These are phyloP conservation scores for Atta texana DNA, from an alignment of 1,140 invertebrate species.

Conservation along the genomic window DNA sequence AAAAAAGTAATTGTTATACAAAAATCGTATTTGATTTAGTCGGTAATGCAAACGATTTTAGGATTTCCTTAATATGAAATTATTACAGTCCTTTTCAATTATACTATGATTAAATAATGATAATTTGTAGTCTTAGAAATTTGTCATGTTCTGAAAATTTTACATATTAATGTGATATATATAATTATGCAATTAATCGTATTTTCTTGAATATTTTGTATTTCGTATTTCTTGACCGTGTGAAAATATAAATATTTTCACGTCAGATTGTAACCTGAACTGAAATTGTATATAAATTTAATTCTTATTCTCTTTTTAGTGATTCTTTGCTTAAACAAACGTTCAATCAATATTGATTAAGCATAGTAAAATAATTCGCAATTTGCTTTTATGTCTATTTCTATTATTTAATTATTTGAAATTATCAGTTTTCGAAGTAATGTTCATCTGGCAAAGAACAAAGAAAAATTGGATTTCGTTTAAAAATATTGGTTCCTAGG, in stretches of 20 bases:
- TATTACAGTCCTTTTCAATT: no score
- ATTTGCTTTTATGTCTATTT: neutral
- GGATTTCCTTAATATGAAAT: no score
- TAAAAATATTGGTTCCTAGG: neutral
- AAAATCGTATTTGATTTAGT: no score
- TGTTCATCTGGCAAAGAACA: neutral
- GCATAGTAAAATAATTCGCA: neutral
- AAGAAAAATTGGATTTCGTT: neutral
- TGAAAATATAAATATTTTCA: neutral
- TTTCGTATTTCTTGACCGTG: no score
- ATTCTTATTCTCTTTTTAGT: neutral
- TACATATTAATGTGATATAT: no score
- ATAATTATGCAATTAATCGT: no score
- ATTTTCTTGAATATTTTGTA: no score
- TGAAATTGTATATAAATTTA: neutral
- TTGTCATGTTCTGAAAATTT: no score
- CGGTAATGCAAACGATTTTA: no score
- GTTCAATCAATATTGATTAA: neutral
- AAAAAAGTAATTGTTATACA: no score
- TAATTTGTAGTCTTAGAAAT: no score
- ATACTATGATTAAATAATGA: no score
- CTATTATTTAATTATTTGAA: neutral
- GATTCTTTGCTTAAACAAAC: neutral
- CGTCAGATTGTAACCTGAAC: neutral
- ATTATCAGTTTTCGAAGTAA: neutral